Conservation (phyloP, 2,888 invertebrate species). For the Mesorhabditis spiculigera region DNA sequence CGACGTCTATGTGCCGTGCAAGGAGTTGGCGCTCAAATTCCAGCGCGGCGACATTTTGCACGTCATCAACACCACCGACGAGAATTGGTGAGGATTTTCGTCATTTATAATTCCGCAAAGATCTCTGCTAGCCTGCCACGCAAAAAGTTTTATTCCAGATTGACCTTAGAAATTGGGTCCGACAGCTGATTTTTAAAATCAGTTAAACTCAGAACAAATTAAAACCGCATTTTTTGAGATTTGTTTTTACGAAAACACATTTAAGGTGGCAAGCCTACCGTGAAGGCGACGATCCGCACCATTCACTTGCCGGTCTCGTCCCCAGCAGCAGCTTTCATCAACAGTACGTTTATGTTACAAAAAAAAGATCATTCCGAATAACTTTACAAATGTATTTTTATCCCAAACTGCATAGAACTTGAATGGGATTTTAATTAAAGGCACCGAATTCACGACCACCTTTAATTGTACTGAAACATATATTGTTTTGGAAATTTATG, state of each 20-base stretch:
- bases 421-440: background rate
- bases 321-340: constrained; percentile 89
- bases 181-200: too few species aligned
- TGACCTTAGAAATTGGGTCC: too few species aligned
- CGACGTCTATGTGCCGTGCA: constrained; percentile 92
- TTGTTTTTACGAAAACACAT: background rate
- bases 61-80: constrained; percentile 91
- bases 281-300: constrained; percentile 87
- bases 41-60: constrained; percentile 95
- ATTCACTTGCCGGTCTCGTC: constrained; percentile 88
- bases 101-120: too few species aligned
- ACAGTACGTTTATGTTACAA: constrained; percentile 60
- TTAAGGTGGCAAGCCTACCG: constrained; percentile 71
- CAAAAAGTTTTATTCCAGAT: too few species aligned
- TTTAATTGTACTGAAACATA: background rate
- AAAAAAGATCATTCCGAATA: too few species aligned
- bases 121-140: too few species aligned
- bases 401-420: too few species aligned
- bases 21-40: constrained; percentile 93
- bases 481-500: too few species aligned
- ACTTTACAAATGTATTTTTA: too few species aligned
- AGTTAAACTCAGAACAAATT: too few species aligned
- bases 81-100: constrained; percentile 74
- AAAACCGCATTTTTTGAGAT: too few species aligned
- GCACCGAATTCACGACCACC: background rate